These are phyloP conservation scores for Leptosomus discolor DNA, from an alignment of 2,113 vertebrate species.

Conservation along the genomic window DNA sequence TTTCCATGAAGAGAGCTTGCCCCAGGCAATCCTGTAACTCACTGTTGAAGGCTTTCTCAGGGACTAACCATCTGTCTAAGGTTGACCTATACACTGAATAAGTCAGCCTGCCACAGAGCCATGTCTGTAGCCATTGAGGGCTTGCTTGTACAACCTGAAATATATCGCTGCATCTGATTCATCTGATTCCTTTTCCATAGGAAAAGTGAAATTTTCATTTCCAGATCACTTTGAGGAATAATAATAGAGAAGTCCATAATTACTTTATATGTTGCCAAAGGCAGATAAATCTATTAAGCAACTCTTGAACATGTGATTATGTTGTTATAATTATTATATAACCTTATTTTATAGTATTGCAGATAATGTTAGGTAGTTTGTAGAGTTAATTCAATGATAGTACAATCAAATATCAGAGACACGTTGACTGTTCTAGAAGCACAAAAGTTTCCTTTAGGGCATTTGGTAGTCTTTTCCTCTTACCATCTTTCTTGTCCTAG, in stretches of 20 bases:
- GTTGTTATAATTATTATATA: background rate
- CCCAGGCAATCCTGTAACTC: conserved; percentile 20
- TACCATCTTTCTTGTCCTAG: background rate
- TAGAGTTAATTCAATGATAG: background rate
- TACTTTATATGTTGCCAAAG: background rate
- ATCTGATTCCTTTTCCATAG: background rate
- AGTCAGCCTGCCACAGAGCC: background rate
- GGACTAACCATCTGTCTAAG: conserved; percentile 32
- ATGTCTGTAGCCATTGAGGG: background rate
- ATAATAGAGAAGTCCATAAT: background rate
- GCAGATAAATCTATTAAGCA: background rate
- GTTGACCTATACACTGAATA: conserved; percentile 17
- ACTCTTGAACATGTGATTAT: background rate
- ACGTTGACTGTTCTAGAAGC: background rate
- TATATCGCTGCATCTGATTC: background rate
- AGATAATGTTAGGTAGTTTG: background rate
- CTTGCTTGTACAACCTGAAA: background rate
- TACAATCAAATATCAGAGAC: background rate
- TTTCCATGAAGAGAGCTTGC: conserved; percentile 23
- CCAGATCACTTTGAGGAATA: background rate
- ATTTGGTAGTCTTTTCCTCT: background rate
- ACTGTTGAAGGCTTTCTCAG: conserved; percentile 26
- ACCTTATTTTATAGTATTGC: background rate
- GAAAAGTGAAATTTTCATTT: background rate
- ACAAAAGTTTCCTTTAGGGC: background rate